Percentiles rank a stretch among this genome's conserved stretches.
phyloP scores from a whole-genome alignment of 2,113 vertebrate genomes.

The Tursiops truncatus region DNA sequence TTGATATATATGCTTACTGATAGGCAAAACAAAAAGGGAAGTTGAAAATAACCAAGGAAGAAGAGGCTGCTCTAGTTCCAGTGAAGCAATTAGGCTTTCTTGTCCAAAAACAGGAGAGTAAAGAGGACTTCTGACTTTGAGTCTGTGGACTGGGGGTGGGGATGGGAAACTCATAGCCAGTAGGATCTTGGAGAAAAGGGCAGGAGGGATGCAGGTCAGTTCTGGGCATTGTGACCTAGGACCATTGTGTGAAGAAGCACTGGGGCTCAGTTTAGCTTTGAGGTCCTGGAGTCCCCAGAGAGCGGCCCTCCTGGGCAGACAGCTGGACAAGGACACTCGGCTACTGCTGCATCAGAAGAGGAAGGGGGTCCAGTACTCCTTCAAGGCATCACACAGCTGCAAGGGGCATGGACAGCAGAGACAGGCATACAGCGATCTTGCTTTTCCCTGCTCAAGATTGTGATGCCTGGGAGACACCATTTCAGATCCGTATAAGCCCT shows the following conservation, averaged over 20 bases:
- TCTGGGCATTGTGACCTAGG: background rate
- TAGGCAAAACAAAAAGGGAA: background rate
- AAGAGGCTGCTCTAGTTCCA: background rate
- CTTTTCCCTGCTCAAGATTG: background rate
- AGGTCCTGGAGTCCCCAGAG: background rate
- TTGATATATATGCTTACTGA: background rate
- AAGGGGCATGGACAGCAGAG: background rate
- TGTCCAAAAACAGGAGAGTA: background rate
- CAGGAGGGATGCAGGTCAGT: background rate
- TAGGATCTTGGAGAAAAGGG: background rate
- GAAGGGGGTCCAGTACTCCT: background rate
- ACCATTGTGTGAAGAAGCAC: background rate
- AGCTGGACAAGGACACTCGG: background rate
- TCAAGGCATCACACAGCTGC: background rate
- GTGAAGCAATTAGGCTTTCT: background rate
- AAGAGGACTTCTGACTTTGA: background rate
- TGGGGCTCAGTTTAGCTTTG: background rate
- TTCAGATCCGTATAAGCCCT: background rate
- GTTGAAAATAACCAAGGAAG: background rate
- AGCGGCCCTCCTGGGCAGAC: background rate
- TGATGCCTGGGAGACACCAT: background rate
- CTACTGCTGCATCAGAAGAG: too few species aligned
- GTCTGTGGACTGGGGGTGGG: background rate
- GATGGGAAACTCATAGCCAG: too few species aligned
- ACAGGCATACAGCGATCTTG: fast-evolving